A percentile compares a stretch with the other conserved stretches of the same genome.
phyloP scores from a whole-genome alignment of 2,113 vertebrate species.

The Oreochromis tanganicae region DNA sequence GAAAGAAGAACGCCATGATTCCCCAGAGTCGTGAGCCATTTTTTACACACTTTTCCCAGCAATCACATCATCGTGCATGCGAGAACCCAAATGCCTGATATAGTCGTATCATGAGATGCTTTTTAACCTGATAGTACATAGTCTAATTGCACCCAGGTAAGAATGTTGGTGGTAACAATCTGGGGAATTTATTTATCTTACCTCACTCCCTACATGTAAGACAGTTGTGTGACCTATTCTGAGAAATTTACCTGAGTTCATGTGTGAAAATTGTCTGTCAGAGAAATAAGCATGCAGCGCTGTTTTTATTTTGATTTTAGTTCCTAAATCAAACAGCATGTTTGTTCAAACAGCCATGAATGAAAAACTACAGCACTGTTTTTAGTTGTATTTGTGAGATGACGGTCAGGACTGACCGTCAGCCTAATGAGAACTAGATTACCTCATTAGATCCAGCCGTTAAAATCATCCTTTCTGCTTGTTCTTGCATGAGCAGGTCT shows the following conservation, averaged over 20 bases:
- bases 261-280: not conserved
- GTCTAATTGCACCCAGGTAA: not conserved
- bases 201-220: not conserved
- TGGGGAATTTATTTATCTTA: not conserved
- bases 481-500: conserved; percentile 1
- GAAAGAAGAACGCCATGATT: not conserved
- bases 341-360: not conserved
- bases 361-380: not conserved
- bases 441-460: not conserved
- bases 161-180: not conserved
- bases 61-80: not conserved
- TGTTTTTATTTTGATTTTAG: not conserved
- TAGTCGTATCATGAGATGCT: not conserved
- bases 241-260: not conserved
- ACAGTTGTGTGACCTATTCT: not conserved
- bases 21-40: not conserved
- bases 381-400: not conserved
- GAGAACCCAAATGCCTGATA: not conserved
- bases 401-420: not conserved
- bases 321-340: not conserved
- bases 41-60: not conserved
- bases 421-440: not conserved
- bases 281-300: not conserved
- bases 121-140: not conserved
- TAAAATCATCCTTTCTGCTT: not conserved